Evolutionary conservation across 2,113 vertebrate species (phyloP), one percentile per base, ranked within the genome.

Genomic region (Pygathrix nemaeus): DNA sequence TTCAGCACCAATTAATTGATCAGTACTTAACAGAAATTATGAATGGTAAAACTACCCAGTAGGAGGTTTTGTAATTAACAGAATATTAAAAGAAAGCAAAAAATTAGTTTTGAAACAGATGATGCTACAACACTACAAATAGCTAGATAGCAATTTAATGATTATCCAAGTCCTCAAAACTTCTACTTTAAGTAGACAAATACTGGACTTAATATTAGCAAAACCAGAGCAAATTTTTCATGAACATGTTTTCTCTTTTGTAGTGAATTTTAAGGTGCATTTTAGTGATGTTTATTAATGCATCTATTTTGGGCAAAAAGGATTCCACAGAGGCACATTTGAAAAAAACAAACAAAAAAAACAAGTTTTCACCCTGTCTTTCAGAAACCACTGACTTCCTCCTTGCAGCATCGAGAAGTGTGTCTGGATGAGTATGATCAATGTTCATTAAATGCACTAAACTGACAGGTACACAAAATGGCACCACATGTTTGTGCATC

Each of bases 391-490:
- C 93, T 79, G 96, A 93, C 8, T 90, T 73, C 27, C 40, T 94
- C 89, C 95, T 52, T 88, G 35, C 40, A 72, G 96, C 55, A 66
- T 86, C 93, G 70, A 95, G 97, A 90, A 85, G 66, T 52, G 35
- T 1, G 43, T 97, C 90, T 75, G 97, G 89, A 43, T 70, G 97
- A 97, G 94, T 72, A 73, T 85, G 97, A 98, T 98, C 98, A 97
- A 94, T 95, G 98, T 96, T 98, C 97, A 98, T 98, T 97, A 98
- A 86, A 93, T 81, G 96, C 95, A 94, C 82, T 3, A 0, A 96
- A 97, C 90, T 98, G 98, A 97, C 98, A 98, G 97, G 97, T 85
- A 94, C 97, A 93, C n/a, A 95, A 93, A 96, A 89, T 2, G 14
- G 96, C 92, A 35, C 94, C 66, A 30, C 86, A 72, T 0, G 7